A percentile compares a stretch with the other conserved stretches of the same genome.
These are phyloP conservation scores for Petrocephalus sullivani DNA, from an alignment of 2,797 vertebrate species.

Conservation along the genomic window DNA sequence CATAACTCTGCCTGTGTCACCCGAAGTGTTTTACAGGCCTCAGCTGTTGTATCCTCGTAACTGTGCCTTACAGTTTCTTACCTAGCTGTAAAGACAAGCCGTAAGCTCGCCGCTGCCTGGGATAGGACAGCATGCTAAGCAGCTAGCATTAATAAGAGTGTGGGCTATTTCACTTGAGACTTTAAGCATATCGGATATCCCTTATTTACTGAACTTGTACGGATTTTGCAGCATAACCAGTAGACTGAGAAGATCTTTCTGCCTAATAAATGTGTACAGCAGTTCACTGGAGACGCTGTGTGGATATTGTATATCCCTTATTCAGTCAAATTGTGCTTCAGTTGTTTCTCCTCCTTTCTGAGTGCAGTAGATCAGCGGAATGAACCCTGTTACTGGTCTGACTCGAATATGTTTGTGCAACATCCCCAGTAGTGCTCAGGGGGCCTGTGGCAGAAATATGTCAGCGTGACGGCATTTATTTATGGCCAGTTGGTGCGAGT, in stretches of 20 bases:
- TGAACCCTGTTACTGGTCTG: neutral
- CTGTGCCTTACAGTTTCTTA: neutral
- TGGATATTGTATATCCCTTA: constrained; percentile 13
- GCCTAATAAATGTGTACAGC: constrained; percentile 11
- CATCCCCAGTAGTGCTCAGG: neutral
- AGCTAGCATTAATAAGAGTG: neutral
- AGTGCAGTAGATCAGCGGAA: constrained; percentile 10
- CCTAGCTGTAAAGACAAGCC: neutral
- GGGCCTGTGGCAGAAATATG: neutral
- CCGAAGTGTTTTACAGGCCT: neutral
- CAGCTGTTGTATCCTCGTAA: neutral
- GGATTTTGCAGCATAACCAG: constrained; percentile 12
- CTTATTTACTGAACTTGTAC: constrained; percentile 3
- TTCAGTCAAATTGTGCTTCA: constrained; percentile 3
- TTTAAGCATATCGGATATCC: neutral
- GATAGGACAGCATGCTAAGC: neutral
- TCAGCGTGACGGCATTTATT: neutral
- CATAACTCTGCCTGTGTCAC: neutral
- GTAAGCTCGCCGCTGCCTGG: neutral
- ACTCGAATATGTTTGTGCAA: constrained; percentile 13
- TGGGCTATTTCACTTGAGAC: constrained; percentile 5
- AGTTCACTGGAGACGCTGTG: constrained; percentile 4
- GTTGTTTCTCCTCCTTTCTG: neutral
- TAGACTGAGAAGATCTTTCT: constrained; percentile 5
- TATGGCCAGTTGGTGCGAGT: neutral